These are phyloP conservation scores for Serilophus lunatus DNA, from an alignment of 2,113 vertebrate species.

Conservation along the genomic window DNA sequence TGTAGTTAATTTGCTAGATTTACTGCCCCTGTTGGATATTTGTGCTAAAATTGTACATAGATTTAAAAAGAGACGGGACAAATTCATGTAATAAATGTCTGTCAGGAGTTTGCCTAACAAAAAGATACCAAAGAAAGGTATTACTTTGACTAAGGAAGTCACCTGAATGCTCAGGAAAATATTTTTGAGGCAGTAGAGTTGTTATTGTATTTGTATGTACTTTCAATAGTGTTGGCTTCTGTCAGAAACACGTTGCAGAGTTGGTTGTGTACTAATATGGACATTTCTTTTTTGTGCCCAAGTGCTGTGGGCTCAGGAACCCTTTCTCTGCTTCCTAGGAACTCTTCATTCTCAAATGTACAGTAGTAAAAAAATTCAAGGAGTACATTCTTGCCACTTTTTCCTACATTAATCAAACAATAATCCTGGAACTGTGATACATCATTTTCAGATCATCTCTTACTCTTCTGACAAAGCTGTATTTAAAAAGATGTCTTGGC, in stretches of 20 bases:
- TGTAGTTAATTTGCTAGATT: neutral
- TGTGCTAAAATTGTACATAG: neutral
- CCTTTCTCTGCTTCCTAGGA: neutral
- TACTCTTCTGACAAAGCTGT: neutral
- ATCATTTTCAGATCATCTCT: neutral
- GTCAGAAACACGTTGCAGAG: neutral
- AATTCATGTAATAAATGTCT: neutral
- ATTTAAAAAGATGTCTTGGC: neutral
- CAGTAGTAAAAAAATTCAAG: neutral
- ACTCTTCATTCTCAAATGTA: neutral
- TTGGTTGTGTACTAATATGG: fast-evolving
- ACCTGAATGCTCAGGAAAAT: neutral
- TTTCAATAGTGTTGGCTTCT: neutral
- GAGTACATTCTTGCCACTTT: neutral
- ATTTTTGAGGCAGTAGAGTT: neutral
- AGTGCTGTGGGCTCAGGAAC: neutral
- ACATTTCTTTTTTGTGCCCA: neutral
- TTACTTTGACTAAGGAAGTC: neutral
- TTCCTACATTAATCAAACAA: neutral
- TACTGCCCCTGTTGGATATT: neutral
- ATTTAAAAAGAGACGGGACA: neutral
- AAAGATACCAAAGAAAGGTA: neutral
- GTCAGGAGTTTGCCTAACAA: neutral
- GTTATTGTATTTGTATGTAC: neutral
- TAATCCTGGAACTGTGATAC: neutral